phyloP scores from a whole-genome alignment of 2,797 vertebrate species.

The Pempheris klunzingeri region DNA sequence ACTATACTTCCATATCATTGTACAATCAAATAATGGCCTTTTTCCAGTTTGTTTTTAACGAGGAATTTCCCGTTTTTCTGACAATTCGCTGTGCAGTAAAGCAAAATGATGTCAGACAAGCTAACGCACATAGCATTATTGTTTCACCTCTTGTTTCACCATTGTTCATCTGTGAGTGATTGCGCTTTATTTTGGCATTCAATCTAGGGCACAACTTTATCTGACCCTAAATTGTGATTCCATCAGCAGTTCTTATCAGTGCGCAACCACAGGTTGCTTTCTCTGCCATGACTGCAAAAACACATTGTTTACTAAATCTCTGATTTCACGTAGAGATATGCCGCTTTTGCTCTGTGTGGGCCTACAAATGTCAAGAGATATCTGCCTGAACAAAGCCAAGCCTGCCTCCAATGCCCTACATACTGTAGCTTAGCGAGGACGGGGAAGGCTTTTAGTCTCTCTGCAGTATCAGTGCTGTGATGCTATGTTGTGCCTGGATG shows the following conservation, averaged over 20 bases:
- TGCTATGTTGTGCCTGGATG: background rate
- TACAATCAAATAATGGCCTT: conserved; percentile 13
- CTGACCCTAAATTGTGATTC: conserved; percentile 39
- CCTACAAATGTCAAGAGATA: conserved; percentile 46
- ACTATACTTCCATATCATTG: conserved; percentile 26
- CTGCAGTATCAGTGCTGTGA: conserved; percentile 31
- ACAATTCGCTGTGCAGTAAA: conserved; percentile 25
- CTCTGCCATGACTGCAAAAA: conserved; percentile 30
- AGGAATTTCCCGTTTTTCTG: conserved; percentile 46
- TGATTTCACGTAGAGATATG: conserved; percentile 50
- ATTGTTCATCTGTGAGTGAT: conserved; percentile 48
- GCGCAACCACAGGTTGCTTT: conserved; percentile 34
- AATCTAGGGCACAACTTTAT: conserved; percentile 43
- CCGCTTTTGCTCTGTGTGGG: conserved; percentile 25
- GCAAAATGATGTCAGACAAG: conserved; percentile 9
- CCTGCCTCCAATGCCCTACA: conserved; percentile 45
- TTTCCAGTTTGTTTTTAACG: conserved; percentile 35
- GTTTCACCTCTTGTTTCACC: conserved; percentile 21
- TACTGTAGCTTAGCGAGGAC: conserved; percentile 21
- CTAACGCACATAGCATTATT: conserved; percentile 24
- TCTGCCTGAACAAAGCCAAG: conserved; percentile 61
- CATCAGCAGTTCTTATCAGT: conserved; percentile 16
- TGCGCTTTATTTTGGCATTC: conserved; percentile 52
- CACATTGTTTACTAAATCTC: conserved; percentile 54
- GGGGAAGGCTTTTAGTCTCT: background rate